Evolutionary conservation across 2,888 invertebrate genomes (phyloP), one percentile per base, ranked within the genome.

Genomic region (Torymus texanus): DNA sequence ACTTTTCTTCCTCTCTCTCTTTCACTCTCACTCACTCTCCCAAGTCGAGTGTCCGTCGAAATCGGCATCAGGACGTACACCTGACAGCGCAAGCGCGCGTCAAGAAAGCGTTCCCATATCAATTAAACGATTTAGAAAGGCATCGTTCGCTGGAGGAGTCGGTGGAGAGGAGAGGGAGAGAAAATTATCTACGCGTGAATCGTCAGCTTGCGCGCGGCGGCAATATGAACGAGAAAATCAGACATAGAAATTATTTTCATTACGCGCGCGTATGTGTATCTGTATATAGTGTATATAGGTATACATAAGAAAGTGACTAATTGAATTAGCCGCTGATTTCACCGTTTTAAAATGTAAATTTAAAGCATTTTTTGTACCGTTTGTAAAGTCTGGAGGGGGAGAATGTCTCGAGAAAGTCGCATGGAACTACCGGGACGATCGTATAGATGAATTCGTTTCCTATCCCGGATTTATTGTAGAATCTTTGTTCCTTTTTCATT

Each of bases 111-210:
- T 75, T 73, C 58, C 53, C 74, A 56, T 77, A 78, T 82, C 78
- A 82, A 82, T 82, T 80, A 82, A 78, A 59, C 75, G 70, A 65
- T 78, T 80, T 78, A 82, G 77, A 82, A 75, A 80, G 77, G 66
- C 58, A 67, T 72, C 1, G 8, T 13, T 29, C 14, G 41, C n/a
- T 13, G 10, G 13, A 62, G 51, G 67, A 41, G 41, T 5, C 41
- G 41, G 41, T 8, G 41, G 41, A 29, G 4, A 29, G 29, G 29
- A 41, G 41, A 41, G 41, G 41, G 41, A 41, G 41, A 41, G 41
- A 53, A 56, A 77, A 71, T 72, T 29, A 71, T 78, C 63, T 63
- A 53, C 21, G 61, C n/a, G 56, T 41, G 41, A 41, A 41, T 41
- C 41, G 41, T 41, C 41, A 41, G 41, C 41, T 41, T 41, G 41